A percentile compares a stretch with the other conserved stretches of the same genome.
phyloP scores from a whole-genome alignment of 1,140 invertebrate species.

The Eueides isabella region DNA sequence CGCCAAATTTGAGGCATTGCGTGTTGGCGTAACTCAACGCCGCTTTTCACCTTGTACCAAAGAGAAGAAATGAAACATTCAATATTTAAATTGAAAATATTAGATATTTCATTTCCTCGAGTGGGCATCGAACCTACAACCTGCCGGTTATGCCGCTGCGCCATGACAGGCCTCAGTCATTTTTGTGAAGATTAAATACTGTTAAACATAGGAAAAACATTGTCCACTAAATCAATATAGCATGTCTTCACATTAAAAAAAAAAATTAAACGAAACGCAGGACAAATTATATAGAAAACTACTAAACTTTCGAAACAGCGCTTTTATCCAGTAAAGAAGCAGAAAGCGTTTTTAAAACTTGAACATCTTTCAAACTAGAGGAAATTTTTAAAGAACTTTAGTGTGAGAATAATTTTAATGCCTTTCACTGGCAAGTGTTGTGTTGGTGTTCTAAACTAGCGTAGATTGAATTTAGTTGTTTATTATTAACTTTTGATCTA shows the following conservation, averaged over 20 bases:
- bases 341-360: slow-evolving; percentile 30
- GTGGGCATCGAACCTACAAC: no score
- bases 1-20: no score
- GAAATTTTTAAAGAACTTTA: slow-evolving; percentile 16
- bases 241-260: not conserved
- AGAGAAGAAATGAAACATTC: no score
- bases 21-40: no score
- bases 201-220: not conserved
- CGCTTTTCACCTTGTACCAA: no score
- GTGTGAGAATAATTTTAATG: slow-evolving; percentile 24
- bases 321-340: slow-evolving; percentile 24
- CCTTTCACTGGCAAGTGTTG: not conserved
- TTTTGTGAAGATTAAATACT: not conserved
- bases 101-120: no score
- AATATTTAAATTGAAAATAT: no score
- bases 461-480: no score
- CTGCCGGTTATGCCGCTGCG: no score
- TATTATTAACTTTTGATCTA: no score
- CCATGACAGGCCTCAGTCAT: no score
- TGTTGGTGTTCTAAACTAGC: not conserved
- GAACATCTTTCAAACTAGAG: slow-evolving; percentile 17
- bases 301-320: slow-evolving; percentile 28
- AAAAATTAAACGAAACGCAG: not conserved
- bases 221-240: not conserved
- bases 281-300: slow-evolving; percentile 26